These are phyloP conservation scores for Salticus scenicus DNA, from an alignment of 2,888 invertebrate species.

Conservation along the genomic window DNA sequence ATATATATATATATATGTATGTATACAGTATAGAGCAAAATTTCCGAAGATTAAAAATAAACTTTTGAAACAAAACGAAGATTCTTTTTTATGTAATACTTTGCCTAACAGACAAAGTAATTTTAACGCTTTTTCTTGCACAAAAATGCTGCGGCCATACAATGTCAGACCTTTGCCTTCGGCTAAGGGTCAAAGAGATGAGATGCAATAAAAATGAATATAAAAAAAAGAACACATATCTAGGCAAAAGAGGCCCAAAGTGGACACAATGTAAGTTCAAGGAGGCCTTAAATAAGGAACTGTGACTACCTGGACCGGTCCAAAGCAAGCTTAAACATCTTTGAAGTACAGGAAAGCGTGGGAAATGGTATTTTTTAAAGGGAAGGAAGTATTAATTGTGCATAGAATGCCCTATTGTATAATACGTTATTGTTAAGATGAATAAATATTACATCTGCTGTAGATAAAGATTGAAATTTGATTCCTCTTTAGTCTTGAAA, in stretches of 20 bases:
- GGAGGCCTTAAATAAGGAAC: background rate
- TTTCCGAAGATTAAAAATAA: no score
- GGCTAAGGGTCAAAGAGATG: slow-evolving; percentile 34
- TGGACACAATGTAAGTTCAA: background rate
- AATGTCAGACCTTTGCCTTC: slow-evolving; percentile 4
- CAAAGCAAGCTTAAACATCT: no score
- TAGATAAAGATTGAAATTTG: no score
- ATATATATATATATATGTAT: no score
- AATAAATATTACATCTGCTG: background rate
- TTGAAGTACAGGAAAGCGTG: background rate
- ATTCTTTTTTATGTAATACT: no score
- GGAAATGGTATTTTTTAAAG: background rate
- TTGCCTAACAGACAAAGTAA: no score
- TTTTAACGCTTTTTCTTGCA: no score
- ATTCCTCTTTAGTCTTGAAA: no score
- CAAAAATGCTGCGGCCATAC: background rate
- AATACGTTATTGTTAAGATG: background rate
- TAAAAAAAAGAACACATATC: slow-evolving; percentile 9
- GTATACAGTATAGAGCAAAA: no score
- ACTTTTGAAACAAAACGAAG: background rate
- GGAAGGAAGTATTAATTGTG: background rate
- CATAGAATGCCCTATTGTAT: background rate
- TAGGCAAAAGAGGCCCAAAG: slow-evolving; percentile 42
- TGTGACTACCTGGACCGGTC: background rate
- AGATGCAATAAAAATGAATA: no score